These are phyloP conservation scores for Pseudolycoriella hygida DNA, from an alignment of 2,888 invertebrate genomes.

Conservation along the genomic window DNA sequence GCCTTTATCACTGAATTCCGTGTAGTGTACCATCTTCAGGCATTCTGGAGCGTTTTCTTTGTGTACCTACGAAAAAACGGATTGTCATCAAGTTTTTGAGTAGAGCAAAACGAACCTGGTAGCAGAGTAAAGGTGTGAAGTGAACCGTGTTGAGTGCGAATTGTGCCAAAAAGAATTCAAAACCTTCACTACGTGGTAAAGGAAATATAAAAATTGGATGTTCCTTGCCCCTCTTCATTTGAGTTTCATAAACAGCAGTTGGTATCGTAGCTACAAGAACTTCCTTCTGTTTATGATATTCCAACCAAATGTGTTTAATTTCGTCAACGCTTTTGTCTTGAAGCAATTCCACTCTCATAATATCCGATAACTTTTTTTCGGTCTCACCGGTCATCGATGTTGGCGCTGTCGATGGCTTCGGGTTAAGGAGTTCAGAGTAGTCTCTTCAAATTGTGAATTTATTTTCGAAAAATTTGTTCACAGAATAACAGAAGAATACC, in stretches of 20 bases:
- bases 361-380: slow-evolving; percentile 39
- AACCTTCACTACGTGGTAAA: slow-evolving; percentile 63
- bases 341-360: slow-evolving; percentile 64
- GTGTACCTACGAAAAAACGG: slow-evolving; percentile 36
- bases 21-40: slow-evolving; percentile 60
- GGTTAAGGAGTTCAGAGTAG: slow-evolving; percentile 45
- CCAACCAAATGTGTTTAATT: slow-evolving; percentile 58
- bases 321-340: slow-evolving; percentile 50
- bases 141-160: slow-evolving; percentile 54
- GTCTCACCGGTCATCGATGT: slow-evolving; percentile 21
- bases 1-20: slow-evolving; percentile 53
- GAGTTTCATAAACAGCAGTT: slow-evolving; percentile 35
- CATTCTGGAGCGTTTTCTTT: slow-evolving; percentile 82
- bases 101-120: slow-evolving; percentile 38
- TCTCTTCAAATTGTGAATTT: slow-evolving; percentile 26
- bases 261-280: slow-evolving; percentile 59
- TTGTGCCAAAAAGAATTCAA: slow-evolving; percentile 71
- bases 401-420: slow-evolving; percentile 32
- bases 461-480: neutral
- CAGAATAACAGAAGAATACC: neutral
- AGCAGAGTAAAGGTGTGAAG: slow-evolving; percentile 70
- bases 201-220: slow-evolving; percentile 62
- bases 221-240: slow-evolving; percentile 37
- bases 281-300: slow-evolving; percentile 62
- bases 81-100: neutral